Percentiles rank a stretch among this genome's conserved stretches.
Conservation (phyloP, 2,797 vertebrate species). For the Acrossocheilus fasciatus region DNA sequence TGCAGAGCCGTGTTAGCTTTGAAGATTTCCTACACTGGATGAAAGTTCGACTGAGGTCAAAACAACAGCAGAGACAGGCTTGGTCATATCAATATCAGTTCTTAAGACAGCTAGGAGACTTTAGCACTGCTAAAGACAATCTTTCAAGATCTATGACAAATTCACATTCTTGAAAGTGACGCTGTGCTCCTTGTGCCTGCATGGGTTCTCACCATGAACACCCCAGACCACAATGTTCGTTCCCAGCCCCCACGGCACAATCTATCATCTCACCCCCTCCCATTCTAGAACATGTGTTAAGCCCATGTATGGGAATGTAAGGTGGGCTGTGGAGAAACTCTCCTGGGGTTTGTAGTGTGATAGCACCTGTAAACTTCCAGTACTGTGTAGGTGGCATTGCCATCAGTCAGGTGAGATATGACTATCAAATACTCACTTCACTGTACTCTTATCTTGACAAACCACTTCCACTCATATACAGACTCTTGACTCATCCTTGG, state of each 20-base stretch:
- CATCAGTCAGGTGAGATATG: constrained; percentile 64
- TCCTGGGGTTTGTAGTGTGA: constrained; percentile 31
- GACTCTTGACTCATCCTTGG: constrained; percentile 54
- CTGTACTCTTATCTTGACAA: constrained; percentile 58
- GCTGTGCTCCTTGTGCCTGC: constrained; percentile 8
- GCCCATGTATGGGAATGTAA: constrained; percentile 50
- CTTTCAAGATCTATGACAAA: constrained; percentile 26
- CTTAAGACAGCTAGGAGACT: constrained; percentile 14
- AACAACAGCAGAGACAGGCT: not conserved
- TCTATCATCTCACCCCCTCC: constrained; percentile 10
- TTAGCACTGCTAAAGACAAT: constrained; percentile 4
- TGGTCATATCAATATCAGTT: constrained; percentile 16
- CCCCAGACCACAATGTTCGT: constrained; percentile 54
- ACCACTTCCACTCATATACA: constrained; percentile 53
- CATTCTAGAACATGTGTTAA: constrained; percentile 39
- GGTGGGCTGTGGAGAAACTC: constrained; percentile 59
- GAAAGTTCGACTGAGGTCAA: constrained; percentile 27
- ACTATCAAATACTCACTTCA: constrained; percentile 60
- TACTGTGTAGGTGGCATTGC: constrained; percentile 58
- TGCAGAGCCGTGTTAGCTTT: constrained; percentile 10
- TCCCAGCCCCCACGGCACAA: constrained; percentile 44
- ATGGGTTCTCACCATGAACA: constrained; percentile 31
- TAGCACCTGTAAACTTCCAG: constrained; percentile 56
- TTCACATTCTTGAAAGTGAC: constrained; percentile 38
- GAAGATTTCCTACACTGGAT: constrained; percentile 16